Conservation (phyloP, 2,888 invertebrate genomes). For the Drosophila engyochracea region DNA sequence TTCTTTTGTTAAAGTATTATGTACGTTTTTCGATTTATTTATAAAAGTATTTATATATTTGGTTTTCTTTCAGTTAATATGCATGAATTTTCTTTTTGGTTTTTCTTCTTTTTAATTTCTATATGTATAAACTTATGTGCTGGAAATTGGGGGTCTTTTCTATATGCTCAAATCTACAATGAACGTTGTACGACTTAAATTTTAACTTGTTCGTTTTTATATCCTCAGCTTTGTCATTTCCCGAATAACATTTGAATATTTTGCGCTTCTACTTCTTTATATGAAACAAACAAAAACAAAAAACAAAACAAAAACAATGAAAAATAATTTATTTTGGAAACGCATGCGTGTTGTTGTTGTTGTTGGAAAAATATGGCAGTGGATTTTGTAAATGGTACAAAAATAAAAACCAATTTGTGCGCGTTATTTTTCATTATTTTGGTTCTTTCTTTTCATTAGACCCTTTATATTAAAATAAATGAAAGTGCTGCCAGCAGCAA, state of each 20-base stretch:
- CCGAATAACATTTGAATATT: conserved; percentile 37
- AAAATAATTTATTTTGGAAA: conserved; percentile 31
- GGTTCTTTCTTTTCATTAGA: neutral
- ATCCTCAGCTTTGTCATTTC: conserved; percentile 27
- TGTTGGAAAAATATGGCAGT: conserved; percentile 61
- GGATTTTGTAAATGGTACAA: conserved; percentile 67
- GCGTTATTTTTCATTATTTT: conserved; percentile 19
- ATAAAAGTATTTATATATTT: conserved; percentile 64
- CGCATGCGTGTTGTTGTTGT: conserved; percentile 51
- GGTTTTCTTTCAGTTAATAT: conserved; percentile 49
- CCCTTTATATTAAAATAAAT: conserved; percentile 29
- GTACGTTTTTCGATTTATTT: conserved; percentile 53
- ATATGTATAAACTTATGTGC: conserved; percentile 76
- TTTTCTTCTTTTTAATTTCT: conserved; percentile 41
- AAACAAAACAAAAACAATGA: conserved; percentile 29
- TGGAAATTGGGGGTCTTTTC: conserved; percentile 51
- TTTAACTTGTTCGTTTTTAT: conserved; percentile 20
- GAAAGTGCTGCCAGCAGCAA: conserved; percentile 71
- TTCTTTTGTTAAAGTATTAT: conserved; percentile 57
- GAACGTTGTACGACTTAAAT: conserved; percentile 70
- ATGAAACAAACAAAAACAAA: conserved; percentile 1
- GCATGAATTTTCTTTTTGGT: conserved; percentile 38
- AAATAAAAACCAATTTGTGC: conserved; percentile 59
- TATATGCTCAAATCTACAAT: conserved; percentile 76
- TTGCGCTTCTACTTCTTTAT: conserved; percentile 25